Percentiles rank a stretch among this genome's conserved stretches.
These are phyloP conservation scores for Cardiocondyla obscurior DNA, from an alignment of 1,140 invertebrate genomes.

Conservation along the genomic window DNA sequence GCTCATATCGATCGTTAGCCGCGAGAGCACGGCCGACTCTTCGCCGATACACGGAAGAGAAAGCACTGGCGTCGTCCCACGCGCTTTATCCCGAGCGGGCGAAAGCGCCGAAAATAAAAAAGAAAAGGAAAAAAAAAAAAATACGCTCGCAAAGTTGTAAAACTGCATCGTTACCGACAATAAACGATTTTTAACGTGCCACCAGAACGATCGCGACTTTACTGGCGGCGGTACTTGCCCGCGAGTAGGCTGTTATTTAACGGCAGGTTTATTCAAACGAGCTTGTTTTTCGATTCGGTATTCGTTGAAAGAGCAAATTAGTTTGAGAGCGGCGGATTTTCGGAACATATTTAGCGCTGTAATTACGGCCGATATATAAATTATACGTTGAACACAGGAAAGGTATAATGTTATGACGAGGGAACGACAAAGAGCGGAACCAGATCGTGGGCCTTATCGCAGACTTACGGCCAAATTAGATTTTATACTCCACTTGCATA, in stretches of 20 bases:
- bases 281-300: constrained; percentile 2
- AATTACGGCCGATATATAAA: neutral
- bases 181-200: constrained; percentile 29
- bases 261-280: neutral
- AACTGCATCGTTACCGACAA: neutral
- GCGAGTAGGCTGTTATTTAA: neutral
- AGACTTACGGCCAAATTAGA: neutral
- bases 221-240: neutral
- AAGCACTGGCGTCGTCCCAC: constrained; percentile 64
- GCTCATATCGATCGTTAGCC: constrained; percentile 66
- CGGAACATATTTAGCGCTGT: neutral
- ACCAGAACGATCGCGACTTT: neutral
- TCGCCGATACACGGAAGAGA: constrained; percentile 65
- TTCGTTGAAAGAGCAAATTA: neutral
- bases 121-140: too few species aligned
- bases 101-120: constrained; percentile 51
- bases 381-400: too few species aligned
- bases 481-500: constrained; percentile 8
- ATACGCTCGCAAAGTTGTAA: neutral
- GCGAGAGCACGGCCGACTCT: constrained; percentile 47
- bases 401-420: neutral
- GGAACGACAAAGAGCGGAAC: neutral
- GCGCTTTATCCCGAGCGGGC: constrained; percentile 16
- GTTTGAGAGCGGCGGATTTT: neutral
- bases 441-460: neutral